Conservation (phyloP, 2,113 vertebrate species). For the Paedocypris sp. region DNA sequence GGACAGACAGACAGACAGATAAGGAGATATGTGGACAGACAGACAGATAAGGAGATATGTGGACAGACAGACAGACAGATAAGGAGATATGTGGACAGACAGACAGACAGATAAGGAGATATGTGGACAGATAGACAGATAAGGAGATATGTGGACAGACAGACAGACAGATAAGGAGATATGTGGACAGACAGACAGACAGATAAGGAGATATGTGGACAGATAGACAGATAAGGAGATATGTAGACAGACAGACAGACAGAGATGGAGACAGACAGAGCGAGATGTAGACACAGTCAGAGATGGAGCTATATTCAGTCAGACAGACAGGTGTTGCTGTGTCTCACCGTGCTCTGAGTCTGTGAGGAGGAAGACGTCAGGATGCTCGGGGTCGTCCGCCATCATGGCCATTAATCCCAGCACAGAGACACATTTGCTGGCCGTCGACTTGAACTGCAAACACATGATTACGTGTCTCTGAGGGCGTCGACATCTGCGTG, state of each 20-base stretch:
- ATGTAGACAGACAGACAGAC: constrained; percentile 29
- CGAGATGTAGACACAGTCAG: constrained; percentile 11
- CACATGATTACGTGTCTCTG: neutral
- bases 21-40: too few species aligned
- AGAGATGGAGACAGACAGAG: neutral
- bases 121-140: too few species aligned
- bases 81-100: too few species aligned
- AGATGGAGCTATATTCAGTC: neutral
- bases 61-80: too few species aligned
- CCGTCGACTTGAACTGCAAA: constrained; percentile 87
- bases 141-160: too few species aligned
- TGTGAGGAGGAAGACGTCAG: constrained; percentile 86
- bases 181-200: too few species aligned
- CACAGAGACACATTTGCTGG: constrained; percentile 82
- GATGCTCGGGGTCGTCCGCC: constrained; percentile 92
- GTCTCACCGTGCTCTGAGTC: constrained; percentile 89
- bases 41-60: too few species aligned
- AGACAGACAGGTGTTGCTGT: neutral
- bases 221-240: too few species aligned
- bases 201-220: too few species aligned
- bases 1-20: too few species aligned
- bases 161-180: too few species aligned
- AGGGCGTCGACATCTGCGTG: constrained; percentile 39
- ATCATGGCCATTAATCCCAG: constrained; percentile 97
- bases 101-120: too few species aligned